Conservation (phyloP, 2,888 invertebrate species). For the Euclidia mi region DNA sequence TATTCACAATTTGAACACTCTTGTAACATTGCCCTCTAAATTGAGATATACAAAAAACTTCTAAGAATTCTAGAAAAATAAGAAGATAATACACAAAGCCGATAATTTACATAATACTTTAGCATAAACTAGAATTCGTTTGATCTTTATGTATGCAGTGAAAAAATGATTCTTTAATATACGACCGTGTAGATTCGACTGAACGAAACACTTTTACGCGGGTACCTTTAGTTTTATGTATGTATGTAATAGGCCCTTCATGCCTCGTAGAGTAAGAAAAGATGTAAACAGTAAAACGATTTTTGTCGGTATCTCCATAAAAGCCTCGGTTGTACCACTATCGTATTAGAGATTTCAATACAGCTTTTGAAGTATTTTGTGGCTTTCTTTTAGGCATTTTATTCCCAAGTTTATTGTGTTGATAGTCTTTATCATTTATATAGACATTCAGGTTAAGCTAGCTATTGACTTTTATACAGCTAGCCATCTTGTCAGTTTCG, state of each 20-base stretch:
- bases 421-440: no score
- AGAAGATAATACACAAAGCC: neutral
- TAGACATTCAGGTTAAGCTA: no score
- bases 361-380: neutral
- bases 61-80: neutral
- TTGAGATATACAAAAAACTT: neutral
- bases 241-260: neutral
- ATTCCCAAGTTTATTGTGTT: no score
- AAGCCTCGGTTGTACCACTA: conserved; percentile 1
- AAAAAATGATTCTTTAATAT: conserved; percentile 1
- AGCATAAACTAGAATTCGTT: conserved; percentile 4
- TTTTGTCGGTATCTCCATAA: no score
- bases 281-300: no score
- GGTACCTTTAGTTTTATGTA: neutral
- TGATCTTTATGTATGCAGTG: conserved; percentile 8
- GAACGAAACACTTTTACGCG: neutral
- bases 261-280: conserved; percentile 5
- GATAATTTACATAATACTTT: conserved; percentile 7
- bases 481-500: no score
- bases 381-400: no score
- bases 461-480: no score
- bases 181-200: no score
- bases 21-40: neutral
- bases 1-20: neutral
- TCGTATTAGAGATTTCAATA: conserved; percentile 2